Evolutionary conservation across 2,113 vertebrate genomes (phyloP).

Genomic region (Caretta caretta): DNA sequence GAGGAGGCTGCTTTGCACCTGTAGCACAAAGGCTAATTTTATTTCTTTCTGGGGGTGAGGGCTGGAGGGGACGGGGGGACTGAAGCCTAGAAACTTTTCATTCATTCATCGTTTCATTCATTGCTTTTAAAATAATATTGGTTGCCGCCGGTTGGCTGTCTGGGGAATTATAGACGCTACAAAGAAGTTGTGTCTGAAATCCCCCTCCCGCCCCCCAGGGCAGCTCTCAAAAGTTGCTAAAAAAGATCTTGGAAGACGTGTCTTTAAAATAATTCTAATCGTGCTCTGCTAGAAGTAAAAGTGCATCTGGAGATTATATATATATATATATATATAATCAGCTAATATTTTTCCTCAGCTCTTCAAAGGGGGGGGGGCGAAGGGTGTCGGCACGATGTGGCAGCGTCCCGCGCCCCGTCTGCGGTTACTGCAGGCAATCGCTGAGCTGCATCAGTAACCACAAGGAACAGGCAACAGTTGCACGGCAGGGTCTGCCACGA

Average conservation of each 20-base stretch:
- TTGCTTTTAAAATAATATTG: not conserved
- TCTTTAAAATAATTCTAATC: not conserved
- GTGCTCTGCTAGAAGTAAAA: not conserved
- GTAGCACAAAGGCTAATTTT: not conserved
- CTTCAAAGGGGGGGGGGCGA: too few relatives aligned
- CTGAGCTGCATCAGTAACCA: not conserved
- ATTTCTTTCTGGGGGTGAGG: not conserved
- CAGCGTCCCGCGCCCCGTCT: not conserved
- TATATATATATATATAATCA: too few relatives aligned
- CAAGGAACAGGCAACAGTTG: too few relatives aligned
- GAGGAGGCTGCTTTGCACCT: not conserved
- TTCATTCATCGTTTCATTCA: not conserved
- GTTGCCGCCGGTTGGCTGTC: not conserved
- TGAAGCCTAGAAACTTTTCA: not conserved
- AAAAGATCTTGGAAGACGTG: not conserved
- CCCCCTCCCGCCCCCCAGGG: too few relatives aligned
- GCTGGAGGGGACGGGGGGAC: not conserved
- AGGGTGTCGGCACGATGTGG: not conserved
- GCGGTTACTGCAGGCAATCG: not conserved
- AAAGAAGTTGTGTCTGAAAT: not conserved
- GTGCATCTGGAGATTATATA: too few relatives aligned
- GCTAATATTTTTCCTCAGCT: too few relatives aligned
- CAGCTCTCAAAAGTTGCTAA: not conserved
- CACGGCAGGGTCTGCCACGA: not conserved
- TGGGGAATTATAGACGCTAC: not conserved